phyloP scores from a whole-genome alignment of 2,797 vertebrate genomes.

The Gadopsis marmoratus region DNA sequence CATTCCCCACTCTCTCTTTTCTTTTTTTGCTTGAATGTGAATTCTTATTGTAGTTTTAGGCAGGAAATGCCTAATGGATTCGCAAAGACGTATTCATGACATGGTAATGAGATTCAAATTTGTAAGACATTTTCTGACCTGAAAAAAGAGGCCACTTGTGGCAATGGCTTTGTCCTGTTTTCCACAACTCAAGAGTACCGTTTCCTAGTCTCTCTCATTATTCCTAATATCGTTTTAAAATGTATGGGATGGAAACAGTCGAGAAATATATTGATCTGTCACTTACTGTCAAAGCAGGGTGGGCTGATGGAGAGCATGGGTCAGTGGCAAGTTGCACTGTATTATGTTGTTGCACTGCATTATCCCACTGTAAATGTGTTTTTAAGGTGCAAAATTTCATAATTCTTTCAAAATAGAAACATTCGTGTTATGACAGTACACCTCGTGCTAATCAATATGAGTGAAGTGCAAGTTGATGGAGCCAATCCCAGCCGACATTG shows the following conservation, averaged over 20 bases:
- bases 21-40: slow-evolving; percentile 63
- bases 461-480: too few species aligned
- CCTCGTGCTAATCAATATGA: too few species aligned
- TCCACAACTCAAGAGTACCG: slow-evolving; percentile 46
- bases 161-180: slow-evolving; percentile 71
- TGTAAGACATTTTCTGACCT: slow-evolving; percentile 68
- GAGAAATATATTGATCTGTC: slow-evolving; percentile 35
- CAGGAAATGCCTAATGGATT: slow-evolving; percentile 75
- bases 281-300: slow-evolving; percentile 37
- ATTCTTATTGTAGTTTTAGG: slow-evolving; percentile 73
- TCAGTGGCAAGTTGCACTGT: neutral
- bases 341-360: neutral
- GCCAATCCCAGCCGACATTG: too few species aligned
- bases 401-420: neutral
- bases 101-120: slow-evolving; percentile 80
- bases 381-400: neutral
- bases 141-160: slow-evolving; percentile 63
- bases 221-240: slow-evolving; percentile 36
- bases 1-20: slow-evolving; percentile 51
- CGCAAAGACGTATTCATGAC: slow-evolving; percentile 76
- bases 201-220: slow-evolving; percentile 40
- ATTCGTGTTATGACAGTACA: too few species aligned
- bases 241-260: slow-evolving; percentile 38
- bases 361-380: slow-evolving; percentile 6
- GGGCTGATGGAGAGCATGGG: slow-evolving; percentile 13